A percentile compares a stretch with the other conserved stretches of the same genome.
Conservation (phyloP, 2,888 invertebrate species). For the Electrophaes corylata region DNA sequence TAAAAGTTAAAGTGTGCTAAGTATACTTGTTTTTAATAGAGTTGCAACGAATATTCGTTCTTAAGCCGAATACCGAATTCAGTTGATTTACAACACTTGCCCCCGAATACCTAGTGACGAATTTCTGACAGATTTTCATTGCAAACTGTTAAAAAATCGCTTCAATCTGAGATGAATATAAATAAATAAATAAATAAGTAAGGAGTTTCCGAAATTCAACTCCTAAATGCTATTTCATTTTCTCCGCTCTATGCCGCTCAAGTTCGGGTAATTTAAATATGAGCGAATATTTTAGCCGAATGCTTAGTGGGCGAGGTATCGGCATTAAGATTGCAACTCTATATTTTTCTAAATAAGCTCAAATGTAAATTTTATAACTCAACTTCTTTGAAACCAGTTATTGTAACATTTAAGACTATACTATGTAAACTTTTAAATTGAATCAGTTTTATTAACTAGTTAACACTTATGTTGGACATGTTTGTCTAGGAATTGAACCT, state of each 20-base stretch:
- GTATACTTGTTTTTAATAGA: constrained; percentile 8
- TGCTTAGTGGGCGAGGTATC: not conserved
- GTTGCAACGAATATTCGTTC: not conserved
- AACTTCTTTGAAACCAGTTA: constrained; percentile 36
- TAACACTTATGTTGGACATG: not conserved
- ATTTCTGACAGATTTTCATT: too few species aligned
- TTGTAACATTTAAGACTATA: constrained; percentile 41
- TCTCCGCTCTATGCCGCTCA: too few species aligned
- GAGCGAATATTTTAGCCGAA: not conserved
- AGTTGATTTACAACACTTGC: too few species aligned
- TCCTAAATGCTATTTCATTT: too few species aligned
- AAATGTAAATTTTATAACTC: constrained; percentile 41
- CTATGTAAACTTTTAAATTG: constrained; percentile 26
- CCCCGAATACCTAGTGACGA: too few species aligned
- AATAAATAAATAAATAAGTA: too few species aligned
- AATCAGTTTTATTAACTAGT: constrained; percentile 15
- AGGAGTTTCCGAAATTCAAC: too few species aligned
- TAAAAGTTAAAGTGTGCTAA: not conserved
- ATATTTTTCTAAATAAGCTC: constrained; percentile 35
- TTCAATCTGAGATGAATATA: not conserved
- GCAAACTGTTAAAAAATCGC: too few species aligned
- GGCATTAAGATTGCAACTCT: constrained; percentile 10
- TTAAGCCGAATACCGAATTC: not conserved
- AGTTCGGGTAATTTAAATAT: too few species aligned
- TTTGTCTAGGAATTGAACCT: constrained; percentile 2